A percentile compares a stretch with the other conserved stretches of the same genome.
Conservation (phyloP, 1,140 invertebrate genomes). For the Cephus cinctus region DNA sequence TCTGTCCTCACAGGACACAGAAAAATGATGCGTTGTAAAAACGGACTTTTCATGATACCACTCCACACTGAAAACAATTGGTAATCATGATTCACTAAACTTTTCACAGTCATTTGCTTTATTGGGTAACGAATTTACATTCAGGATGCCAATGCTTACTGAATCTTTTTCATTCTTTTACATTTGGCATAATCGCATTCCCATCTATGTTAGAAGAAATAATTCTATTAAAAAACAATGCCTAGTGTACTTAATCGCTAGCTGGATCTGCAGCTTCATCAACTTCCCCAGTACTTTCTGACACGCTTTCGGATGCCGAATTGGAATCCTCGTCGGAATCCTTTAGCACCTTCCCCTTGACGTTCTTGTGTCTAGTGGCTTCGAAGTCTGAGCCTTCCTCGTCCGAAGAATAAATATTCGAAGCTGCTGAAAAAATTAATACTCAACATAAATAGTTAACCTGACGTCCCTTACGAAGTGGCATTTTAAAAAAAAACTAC, state of each 20-base stretch:
- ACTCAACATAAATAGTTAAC: constrained; percentile 6
- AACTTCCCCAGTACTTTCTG: constrained; percentile 41
- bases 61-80: too few species aligned
- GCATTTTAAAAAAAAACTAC: constrained; percentile 36
- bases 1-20: constrained; percentile 5
- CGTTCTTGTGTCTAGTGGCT: constrained; percentile 68
- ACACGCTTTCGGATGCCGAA: constrained; percentile 44
- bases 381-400: constrained; percentile 88
- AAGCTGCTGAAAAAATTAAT: constrained; percentile 50
- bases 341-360: constrained; percentile 77
- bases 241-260: too few species aligned
- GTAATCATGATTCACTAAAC: too few species aligned
- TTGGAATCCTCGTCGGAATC: constrained; percentile 77
- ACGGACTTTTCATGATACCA: too few species aligned
- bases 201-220: neutral
- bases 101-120: too few species aligned
- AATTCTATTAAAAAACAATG: neutral
- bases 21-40: neutral
- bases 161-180: neutral
- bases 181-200: neutral
- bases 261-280: constrained; percentile 38
- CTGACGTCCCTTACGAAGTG: constrained; percentile 3
- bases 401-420: constrained; percentile 88
- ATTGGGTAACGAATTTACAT: too few species aligned
- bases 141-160: too few species aligned